Conservation (phyloP, 2,888 invertebrate species). For the Cosmopolites sordidus region DNA sequence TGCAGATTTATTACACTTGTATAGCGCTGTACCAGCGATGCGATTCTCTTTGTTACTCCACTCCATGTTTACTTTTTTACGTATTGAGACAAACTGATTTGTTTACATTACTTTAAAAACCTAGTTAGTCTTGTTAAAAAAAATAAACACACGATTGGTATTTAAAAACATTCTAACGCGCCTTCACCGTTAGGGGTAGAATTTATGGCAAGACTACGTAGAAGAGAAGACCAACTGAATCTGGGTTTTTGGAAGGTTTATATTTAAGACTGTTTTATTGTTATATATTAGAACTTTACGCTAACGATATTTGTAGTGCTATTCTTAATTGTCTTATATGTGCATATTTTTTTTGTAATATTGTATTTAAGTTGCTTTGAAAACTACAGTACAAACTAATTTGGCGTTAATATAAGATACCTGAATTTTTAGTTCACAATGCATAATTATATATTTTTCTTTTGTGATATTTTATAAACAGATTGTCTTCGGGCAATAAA, state of each 20-base stretch:
- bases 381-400: background rate
- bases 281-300: background rate
- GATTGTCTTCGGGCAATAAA: background rate
- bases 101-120: no score
- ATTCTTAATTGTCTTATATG: background rate
- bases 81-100: no score
- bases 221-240: background rate
- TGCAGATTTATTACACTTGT: no score
- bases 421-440: background rate
- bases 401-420: background rate
- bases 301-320: background rate
- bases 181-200: no score
- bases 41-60: no score
- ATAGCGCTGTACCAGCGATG: no score
- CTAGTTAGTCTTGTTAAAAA: no score
- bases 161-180: no score
- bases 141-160: no score
- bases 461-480: constrained; percentile 1
- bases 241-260: background rate
- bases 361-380: background rate
- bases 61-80: no score
- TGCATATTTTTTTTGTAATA: background rate
- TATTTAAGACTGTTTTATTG: background rate
- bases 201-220: no score
- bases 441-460: background rate